Base-by-base conservation (phyloP, 2,113 vertebrate genomes). In the Ptilorrhoa leucosticta region DNA sequence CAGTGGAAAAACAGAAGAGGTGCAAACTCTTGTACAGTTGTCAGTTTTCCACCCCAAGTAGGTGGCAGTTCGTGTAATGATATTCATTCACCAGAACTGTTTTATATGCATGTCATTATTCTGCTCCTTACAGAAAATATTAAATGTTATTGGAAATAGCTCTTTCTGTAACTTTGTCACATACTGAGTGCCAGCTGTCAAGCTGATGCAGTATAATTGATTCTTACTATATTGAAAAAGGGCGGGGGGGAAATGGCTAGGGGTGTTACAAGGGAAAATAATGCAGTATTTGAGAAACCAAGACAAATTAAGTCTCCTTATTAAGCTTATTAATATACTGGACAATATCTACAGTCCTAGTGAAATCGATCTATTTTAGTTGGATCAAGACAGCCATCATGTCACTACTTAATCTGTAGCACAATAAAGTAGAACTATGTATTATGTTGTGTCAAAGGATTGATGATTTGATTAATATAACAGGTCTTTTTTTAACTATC, bases 391-490 rank as follows among this genome's bases (percentile, higher is more conserved):
- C 8, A 73, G 37, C 13, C 30, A 70, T 47, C 31, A 31, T 31
- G 45, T 26, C 45, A 63, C 54, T 53, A 65, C 47, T 42, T 65
- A 30, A 90, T 60, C 66, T 82, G 39, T 7, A 77, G 31, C 9
- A 44, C 24, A 83, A 64, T 33, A 35, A 76, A 92, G 18, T 23
- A 70, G 54, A 93, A 78, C 22, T 10, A 12, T 44, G 48, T 28
- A 61, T 54, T 50, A 13, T 5, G 11, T 15, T 58, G 21, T 85
- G 42, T 45, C 71, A 85, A 85, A 80, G 15, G 26, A 68, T 4
- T 16, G 26, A 51, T 30, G 8, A 64, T 47, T n/a, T 57, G 19
- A 61, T 40, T 73, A 72, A 65, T 0, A 0, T 31, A 28, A 35
- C 2, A 13, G 47, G 51, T 7, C 5, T 83, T 83, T 72, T 58